phyloP scores from a whole-genome alignment of 2,888 invertebrate species.

The Mesochorus sp. region DNA sequence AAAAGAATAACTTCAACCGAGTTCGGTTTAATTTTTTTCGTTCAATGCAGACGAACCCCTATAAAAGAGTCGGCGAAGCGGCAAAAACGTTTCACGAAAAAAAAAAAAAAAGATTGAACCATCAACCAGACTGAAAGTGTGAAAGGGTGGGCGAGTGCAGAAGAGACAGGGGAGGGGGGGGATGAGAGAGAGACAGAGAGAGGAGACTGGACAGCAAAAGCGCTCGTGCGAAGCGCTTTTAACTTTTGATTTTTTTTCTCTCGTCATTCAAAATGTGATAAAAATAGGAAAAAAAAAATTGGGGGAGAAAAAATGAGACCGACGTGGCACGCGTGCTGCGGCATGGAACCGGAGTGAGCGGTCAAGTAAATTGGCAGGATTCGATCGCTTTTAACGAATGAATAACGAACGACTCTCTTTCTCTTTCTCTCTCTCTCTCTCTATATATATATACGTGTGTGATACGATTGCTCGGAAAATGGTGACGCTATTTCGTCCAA shows the following conservation, averaged over 20 bases:
- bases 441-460: neutral
- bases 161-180: too few relatives aligned
- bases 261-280: slow-evolving; percentile 18
- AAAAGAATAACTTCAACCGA: too few relatives aligned
- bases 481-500: slow-evolving; percentile 52
- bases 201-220: neutral
- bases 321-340: slow-evolving; percentile 10
- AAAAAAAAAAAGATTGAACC: neutral
- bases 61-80: neutral
- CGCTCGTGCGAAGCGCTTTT: neutral
- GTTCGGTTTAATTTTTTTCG: too few relatives aligned
- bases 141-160: neutral
- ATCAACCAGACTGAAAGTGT: slow-evolving; percentile 14
- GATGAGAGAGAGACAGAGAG: neutral
- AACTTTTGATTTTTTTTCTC: slow-evolving; percentile 8
- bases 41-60: neutral
- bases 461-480: slow-evolving; percentile 49
- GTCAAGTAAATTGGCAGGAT: slow-evolving; percentile 48
- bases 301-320: slow-evolving; percentile 19
- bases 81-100: neutral
- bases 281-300: slow-evolving; percentile 16
- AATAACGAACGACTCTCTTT: slow-evolving; percentile 44
- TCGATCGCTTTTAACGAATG: slow-evolving; percentile 57
- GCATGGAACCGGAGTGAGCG: slow-evolving; percentile 24
- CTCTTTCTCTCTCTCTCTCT: too few relatives aligned